Evolutionary conservation across 1,140 invertebrate species (phyloP).

Genomic region (Phortica variegata): DNA sequence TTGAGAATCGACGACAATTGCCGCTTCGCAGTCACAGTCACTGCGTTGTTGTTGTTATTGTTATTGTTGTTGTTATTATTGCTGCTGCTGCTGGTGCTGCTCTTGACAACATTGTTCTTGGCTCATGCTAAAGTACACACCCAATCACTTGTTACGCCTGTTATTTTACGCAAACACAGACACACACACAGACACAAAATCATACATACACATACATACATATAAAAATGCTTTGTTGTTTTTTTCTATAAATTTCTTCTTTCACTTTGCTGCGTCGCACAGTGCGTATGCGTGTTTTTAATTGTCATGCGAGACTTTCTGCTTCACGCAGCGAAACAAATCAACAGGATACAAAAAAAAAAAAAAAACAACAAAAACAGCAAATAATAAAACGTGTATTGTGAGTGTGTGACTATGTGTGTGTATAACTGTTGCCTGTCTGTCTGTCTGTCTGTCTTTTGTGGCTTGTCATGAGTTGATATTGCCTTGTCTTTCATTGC

Average conservation of each 20-base stretch:
- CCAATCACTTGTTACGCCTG: conserved; percentile 25
- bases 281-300: conserved; percentile 40
- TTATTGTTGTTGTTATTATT: too few species aligned
- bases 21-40: not conserved
- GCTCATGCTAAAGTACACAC: not conserved
- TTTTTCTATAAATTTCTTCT: not conserved
- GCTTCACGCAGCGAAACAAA: conserved; percentile 43
- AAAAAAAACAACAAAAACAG: too few species aligned
- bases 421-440: too few species aligned
- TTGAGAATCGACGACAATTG: not conserved
- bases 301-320: conserved; percentile 24
- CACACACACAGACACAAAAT: too few species aligned
- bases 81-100: too few species aligned
- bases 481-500: too few species aligned
- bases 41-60: not conserved
- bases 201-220: too few species aligned
- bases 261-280: conserved; percentile 3
- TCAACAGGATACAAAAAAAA: conserved; percentile 31
- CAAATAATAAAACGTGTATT: too few species aligned
- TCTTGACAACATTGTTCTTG: too few species aligned
- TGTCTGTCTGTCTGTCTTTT: too few species aligned
- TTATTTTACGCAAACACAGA: not conserved
- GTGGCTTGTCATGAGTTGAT: too few species aligned
- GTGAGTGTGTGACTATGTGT: too few species aligned
- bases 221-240: conserved; percentile 3